phyloP scores from a whole-genome alignment of 1,140 invertebrate genomes.

The Lasioglossum baleicum region DNA sequence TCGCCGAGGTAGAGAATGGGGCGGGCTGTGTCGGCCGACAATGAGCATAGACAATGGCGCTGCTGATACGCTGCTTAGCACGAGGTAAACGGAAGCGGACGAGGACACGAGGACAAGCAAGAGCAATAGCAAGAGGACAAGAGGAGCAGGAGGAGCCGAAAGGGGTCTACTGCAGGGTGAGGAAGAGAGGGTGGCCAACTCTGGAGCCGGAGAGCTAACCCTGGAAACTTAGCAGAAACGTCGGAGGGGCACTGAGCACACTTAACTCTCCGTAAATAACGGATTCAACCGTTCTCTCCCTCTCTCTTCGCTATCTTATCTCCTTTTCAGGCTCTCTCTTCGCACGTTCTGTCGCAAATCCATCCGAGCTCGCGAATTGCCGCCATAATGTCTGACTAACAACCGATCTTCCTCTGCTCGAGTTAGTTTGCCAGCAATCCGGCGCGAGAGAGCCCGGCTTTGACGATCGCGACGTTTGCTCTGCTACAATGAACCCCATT shows the following conservation, averaged over 20 bases:
- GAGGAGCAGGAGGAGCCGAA: too few species aligned
- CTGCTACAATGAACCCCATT: slow-evolving; percentile 31
- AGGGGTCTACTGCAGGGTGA: too few species aligned
- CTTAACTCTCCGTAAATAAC: slow-evolving; percentile 60
- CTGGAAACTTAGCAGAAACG: slow-evolving; percentile 14
- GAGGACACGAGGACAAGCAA: too few species aligned
- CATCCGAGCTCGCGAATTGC: slow-evolving; percentile 37
- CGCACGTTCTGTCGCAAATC: slow-evolving; percentile 22
- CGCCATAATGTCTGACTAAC: slow-evolving; percentile 54
- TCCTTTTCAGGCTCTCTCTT: not conserved
- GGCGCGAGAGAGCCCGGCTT: not conserved
- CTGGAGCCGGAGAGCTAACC: slow-evolving; percentile 22
- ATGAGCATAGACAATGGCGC: slow-evolving; percentile 56
- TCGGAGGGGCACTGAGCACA: slow-evolving; percentile 28
- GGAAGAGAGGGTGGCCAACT: slow-evolving; percentile 28
- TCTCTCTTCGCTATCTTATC: slow-evolving; percentile 3
- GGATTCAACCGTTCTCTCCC: slow-evolving; percentile 22
- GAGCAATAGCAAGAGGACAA: too few species aligned
- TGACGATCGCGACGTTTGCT: slow-evolving; percentile 5
- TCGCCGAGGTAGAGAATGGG: slow-evolving; percentile 26
- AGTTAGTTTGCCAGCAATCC: slow-evolving; percentile 58
- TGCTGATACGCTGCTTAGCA: slow-evolving; percentile 56
- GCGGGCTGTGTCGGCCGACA: slow-evolving; percentile 19
- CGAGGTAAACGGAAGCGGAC: slow-evolving; percentile 50
- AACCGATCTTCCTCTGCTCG: slow-evolving; percentile 32